Conservation (phyloP, 53 echinoderm and acorn worm genomes). For the Pentamera pediparva region DNA sequence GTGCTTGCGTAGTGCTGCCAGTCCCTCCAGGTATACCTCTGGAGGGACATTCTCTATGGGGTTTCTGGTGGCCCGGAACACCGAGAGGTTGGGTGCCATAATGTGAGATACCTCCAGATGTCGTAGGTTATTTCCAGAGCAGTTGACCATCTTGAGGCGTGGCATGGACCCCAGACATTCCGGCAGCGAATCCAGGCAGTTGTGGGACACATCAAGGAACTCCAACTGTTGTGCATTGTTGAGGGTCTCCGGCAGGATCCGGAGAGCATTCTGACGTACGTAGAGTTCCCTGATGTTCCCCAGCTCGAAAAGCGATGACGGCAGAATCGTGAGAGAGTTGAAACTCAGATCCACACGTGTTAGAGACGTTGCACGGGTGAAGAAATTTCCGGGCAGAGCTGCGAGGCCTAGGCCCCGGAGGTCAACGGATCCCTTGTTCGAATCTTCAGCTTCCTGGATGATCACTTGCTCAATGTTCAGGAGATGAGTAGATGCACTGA, state of each 20-base stretch:
- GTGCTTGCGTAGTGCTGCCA: constrained; percentile 74
- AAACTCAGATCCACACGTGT: constrained; percentile 68
- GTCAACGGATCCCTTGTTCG: constrained; percentile 42
- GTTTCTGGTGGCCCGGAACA: constrained; percentile 64
- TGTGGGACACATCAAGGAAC: constrained; percentile 73
- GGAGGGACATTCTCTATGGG: constrained; percentile 76
- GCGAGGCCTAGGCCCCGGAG: constrained; percentile 60
- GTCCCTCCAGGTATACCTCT: constrained; percentile 68
- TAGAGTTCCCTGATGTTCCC: constrained; percentile 35
- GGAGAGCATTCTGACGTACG: constrained; percentile 57
- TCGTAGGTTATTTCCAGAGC: constrained; percentile 66
- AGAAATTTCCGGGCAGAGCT: constrained; percentile 37
- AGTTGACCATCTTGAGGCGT: constrained; percentile 66
- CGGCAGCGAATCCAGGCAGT: constrained; percentile 58
- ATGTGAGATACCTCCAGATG: constrained; percentile 38
- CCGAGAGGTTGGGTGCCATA: constrained; percentile 37
- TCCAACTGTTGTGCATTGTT: constrained; percentile 40
- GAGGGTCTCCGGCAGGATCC: constrained; percentile 50
- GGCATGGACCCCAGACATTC: constrained; percentile 47
- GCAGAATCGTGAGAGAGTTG: constrained; percentile 62
- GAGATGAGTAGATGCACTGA: constrained; percentile 54
- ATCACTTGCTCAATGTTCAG: constrained; percentile 58
- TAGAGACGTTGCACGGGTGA: constrained; percentile 23
- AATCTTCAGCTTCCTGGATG: constrained; percentile 46
- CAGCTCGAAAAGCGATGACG: constrained; percentile 50